Conservation (phyloP, 2,113 vertebrate genomes). For the Notothenia rossii region DNA sequence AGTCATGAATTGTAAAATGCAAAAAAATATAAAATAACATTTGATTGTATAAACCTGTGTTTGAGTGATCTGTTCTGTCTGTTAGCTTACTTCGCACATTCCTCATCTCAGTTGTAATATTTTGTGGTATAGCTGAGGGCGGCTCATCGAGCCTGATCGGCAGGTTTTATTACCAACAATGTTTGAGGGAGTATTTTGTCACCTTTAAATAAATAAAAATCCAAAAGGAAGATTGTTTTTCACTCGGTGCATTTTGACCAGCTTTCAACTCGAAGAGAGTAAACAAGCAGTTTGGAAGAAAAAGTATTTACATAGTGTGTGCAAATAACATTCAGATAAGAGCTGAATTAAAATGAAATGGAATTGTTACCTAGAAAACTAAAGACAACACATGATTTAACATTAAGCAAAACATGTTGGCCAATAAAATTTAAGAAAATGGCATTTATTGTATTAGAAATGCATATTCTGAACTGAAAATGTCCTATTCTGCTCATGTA, state of each 20-base stretch:
- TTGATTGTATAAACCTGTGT: slow-evolving; percentile 69
- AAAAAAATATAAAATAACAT: slow-evolving; percentile 80
- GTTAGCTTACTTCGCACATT: background rate
- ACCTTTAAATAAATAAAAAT: background rate
- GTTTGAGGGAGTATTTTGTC: background rate
- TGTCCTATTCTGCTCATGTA: no score
- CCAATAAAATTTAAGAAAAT: no score
- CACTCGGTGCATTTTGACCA: background rate
- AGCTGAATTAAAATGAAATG: background rate
- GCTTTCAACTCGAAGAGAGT: background rate
- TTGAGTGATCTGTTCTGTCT: slow-evolving; percentile 44
- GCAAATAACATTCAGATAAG: background rate
- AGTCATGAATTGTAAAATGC: slow-evolving; percentile 81
- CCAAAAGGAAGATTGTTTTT: background rate
- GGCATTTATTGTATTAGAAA: no score
- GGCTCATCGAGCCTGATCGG: background rate
- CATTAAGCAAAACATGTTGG: background rate
- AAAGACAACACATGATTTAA: background rate
- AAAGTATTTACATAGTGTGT: background rate
- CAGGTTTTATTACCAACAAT: slow-evolving; percentile 9
- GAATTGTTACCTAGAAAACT: background rate
- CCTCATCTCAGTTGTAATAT: background rate
- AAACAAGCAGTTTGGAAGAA: background rate
- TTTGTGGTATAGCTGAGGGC: background rate
- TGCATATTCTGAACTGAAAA: no score